These are phyloP conservation scores for Tenebrosternarchus preto DNA, from an alignment of 2,113 vertebrate genomes.

Conservation along the genomic window DNA sequence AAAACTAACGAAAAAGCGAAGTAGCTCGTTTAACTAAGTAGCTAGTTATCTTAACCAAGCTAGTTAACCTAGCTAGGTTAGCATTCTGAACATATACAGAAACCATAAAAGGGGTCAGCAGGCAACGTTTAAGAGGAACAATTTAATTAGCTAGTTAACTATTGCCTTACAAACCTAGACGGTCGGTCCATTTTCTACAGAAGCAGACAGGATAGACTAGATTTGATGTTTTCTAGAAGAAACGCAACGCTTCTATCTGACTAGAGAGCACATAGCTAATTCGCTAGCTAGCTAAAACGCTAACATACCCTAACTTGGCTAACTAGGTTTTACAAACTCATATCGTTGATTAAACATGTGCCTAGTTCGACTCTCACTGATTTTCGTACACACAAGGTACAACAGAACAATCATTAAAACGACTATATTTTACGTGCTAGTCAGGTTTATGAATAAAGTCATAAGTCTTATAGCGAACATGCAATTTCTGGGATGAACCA, in stretches of 20 bases:
- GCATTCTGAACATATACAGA: too few relatives aligned
- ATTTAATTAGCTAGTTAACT: not conserved
- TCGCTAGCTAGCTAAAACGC: not conserved
- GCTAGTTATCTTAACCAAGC: too few relatives aligned
- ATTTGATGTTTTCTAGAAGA: not conserved
- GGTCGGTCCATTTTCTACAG: conserved; percentile 67
- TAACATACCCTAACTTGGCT: too few relatives aligned
- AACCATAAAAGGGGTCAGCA: not conserved
- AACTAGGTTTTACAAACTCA: not conserved
- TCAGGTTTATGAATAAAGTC: too few relatives aligned
- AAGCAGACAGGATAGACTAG: not conserved
- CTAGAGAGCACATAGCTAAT: not conserved
- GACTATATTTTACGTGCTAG: not conserved
- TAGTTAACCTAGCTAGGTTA: too few relatives aligned
- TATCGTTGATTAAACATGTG: not conserved
- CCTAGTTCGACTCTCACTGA: not conserved
- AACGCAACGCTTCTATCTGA: not conserved
- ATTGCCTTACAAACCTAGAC: conserved; percentile 60
- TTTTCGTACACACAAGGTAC: not conserved
- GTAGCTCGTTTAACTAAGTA: too few relatives aligned
- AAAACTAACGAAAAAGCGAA: too few relatives aligned
- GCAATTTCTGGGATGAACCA: not conserved
- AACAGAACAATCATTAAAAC: not conserved
- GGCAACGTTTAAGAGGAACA: not conserved
- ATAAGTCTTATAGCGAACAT: not conserved